Evolutionary conservation across 2,888 invertebrate genomes (phyloP).

Genomic region (Monoplex corrugatus): DNA sequence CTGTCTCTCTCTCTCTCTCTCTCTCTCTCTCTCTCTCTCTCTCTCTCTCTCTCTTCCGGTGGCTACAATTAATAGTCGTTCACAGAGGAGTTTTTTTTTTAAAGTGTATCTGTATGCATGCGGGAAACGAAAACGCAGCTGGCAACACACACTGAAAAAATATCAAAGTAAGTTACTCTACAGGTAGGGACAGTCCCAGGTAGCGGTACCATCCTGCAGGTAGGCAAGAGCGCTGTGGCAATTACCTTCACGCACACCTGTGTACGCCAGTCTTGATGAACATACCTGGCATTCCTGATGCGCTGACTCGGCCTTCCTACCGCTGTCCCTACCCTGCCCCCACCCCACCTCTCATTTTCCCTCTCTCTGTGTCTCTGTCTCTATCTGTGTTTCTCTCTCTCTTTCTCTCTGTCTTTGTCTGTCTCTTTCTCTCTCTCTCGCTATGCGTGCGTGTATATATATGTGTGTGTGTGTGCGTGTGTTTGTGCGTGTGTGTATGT

Average conservation of each 20-base stretch:
- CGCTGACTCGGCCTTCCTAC: not conserved
- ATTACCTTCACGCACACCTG: not conserved
- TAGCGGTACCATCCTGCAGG: too few relatives aligned
- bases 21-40: slow-evolving; percentile 15
- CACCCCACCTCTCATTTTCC: too few relatives aligned
- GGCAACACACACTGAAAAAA: too few relatives aligned
- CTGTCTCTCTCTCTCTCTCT: not conserved
- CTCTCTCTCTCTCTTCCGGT: slow-evolving; percentile 22
- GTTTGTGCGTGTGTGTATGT: not conserved
- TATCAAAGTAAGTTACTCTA: too few relatives aligned
- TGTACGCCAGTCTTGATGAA: slow-evolving; percentile 1
- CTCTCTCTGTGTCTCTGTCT: not conserved
- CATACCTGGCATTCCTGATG: not conserved
- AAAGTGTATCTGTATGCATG: too few relatives aligned
- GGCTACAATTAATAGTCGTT: too few relatives aligned
- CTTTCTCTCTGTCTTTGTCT: not conserved
- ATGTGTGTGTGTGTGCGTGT: slow-evolving; percentile 25
- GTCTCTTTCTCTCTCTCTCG: not conserved
- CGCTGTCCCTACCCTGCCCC: too few relatives aligned
- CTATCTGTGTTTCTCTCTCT: not conserved
- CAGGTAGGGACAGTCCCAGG: too few relatives aligned
- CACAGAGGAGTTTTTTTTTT: too few relatives aligned
- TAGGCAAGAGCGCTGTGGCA: too few relatives aligned
- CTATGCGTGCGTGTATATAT: slow-evolving; percentile 11
- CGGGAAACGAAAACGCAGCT: too few relatives aligned